phyloP scores from a whole-genome alignment of 2,113 vertebrate genomes.

The Clarias batrachus region DNA sequence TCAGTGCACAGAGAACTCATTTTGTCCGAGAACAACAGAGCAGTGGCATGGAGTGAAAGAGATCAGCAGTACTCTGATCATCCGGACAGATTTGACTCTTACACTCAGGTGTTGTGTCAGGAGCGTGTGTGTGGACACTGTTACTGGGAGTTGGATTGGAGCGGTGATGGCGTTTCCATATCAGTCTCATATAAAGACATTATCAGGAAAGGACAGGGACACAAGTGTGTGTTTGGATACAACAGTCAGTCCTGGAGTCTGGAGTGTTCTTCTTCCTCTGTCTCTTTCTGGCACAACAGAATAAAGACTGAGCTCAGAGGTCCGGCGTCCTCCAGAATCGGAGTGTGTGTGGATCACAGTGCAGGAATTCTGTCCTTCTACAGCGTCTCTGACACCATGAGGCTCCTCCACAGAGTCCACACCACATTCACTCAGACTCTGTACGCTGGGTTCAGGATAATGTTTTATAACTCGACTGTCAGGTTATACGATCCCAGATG shows the following conservation, averaged over 20 bases:
- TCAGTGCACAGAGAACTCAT: background rate
- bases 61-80: background rate
- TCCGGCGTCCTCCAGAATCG: background rate
- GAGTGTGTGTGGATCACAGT: too few relatives aligned
- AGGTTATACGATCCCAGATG: background rate
- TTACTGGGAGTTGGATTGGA: background rate
- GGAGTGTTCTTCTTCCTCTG: background rate
- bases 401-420: too few relatives aligned
- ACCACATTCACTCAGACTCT: background rate
- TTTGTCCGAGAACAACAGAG: background rate
- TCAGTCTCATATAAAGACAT: background rate
- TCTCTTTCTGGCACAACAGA: background rate
- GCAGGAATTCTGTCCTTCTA: too few relatives aligned
- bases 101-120: background rate
- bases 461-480: background rate
- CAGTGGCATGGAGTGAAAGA: background rate
- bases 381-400: too few relatives aligned
- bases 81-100: background rate
- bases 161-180: background rate
- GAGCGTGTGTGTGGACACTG: background rate
- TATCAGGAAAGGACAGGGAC: background rate
- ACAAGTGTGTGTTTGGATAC: background rate
- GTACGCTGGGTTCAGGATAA: background rate
- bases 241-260: background rate
- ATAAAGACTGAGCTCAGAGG: background rate